Evolutionary conservation across 2,797 vertebrate species (phyloP), one percentile per base, ranked within the genome.

Genomic region (Muraenolepis orangiensis): DNA sequence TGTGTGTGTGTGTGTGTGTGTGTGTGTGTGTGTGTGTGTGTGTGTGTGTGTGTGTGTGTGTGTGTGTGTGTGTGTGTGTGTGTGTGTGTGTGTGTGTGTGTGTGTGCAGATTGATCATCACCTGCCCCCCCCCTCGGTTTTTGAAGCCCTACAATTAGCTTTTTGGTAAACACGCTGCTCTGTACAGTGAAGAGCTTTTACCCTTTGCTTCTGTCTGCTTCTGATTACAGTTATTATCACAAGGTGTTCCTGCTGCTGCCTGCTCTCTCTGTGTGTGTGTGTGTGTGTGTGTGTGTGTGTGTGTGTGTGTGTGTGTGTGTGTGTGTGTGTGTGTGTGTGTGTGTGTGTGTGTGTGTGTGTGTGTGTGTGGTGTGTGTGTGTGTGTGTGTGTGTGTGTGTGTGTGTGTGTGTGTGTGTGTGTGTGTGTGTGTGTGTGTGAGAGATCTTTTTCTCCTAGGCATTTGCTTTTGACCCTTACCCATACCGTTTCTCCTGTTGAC

Each of bases 201-300:
- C 11, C 84, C 78, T 87, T 85, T 85, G 84, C 82, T 79, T 87
- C 76, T 7, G 85, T 82, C 87, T 89, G 89, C 83, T 90, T 89
- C 87, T 81, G 84, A 92, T 94, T 92, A 92, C 86, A 85, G 89
- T 93, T 90, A 90, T 93, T 92, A 93, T 91, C 89, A 83, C 87
- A 87, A 91, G 88, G 90, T 87, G 87, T 89, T 91, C 82, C 81
- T 91, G 80, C 75, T 79, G 80, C 77, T 34, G 77, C 76, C 66
- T 26, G n/a, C 73, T 81, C 78, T 32, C 81, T 73, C 72, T 82
- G 80, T 84, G 77, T 78, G 80, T 84, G 76, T 74, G 68, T 70
- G 51, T 74, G 81, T 76, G 71, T 11, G 34, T 78, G 73, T 61
- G 46, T 32, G 46, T 66, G 74, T 71, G 72, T 76, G 66, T 70